Evolutionary conservation across 2,888 invertebrate genomes (phyloP), one percentile per base, ranked within the genome.

Genomic region (Acrobeloides nanus): DNA sequence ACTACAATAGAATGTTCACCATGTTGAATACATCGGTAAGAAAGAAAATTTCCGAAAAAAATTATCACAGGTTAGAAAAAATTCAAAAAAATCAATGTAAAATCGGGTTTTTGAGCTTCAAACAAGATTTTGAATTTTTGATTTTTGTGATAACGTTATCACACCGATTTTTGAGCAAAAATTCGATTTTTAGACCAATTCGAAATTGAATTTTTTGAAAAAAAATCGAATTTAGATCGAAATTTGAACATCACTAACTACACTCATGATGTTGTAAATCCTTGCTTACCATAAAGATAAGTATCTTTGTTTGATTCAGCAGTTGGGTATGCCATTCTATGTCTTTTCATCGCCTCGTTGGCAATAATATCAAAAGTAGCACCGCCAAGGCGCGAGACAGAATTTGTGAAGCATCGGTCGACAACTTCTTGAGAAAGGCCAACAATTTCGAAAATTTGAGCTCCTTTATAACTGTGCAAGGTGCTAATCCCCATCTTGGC

Each of bases 401-500:
- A 83, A 34, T 83, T 83, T 75, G 78, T 86, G 79, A 97, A 97
- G 76, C 95, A 86, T 86, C 63, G 47, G 48, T 90, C 86, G 52
- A 97, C 82, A 0, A 97, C 86, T 68, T 95, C 92, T 51, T 85
- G 82, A 31, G 86, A 84, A 38, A 97, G 76, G 0, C 97, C 97
- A 8, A 97, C 92, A 0, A 93, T 93, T 77, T 97, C 97, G 74
- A 97, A 97, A 66, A 97, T 97, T 79, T 97, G 97, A 0, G 97
- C 97, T 56, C 92, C 88, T 79, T 93, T 95, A 78, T 97, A 97
- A 0, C 92, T 93, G 75, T 95, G 95, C 32, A 97, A 79, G 0
- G 95, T 97, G 48, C 90, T 92, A 73, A 97, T 97, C 48, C 97
- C 97, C 97, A 97, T 97, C 76, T 97, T 97, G 4, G 97, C 95